Evolutionary conservation across 2,797 vertebrate genomes (phyloP), one percentile per base, ranked within the genome.

Genomic region (Sebastes matsubarae): DNA sequence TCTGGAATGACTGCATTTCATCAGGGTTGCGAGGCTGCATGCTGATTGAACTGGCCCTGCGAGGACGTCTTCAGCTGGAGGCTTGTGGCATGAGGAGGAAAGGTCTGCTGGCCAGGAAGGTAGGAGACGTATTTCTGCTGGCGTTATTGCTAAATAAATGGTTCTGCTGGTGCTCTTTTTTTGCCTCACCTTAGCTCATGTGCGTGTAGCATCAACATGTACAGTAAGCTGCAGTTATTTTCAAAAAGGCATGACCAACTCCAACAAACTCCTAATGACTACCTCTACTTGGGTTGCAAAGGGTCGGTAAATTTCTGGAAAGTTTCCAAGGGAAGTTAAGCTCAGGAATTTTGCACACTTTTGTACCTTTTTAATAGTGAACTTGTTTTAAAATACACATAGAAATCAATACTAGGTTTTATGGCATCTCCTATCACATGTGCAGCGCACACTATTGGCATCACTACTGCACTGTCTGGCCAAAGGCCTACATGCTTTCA

Each of bases 1-100:
- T 99, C 94, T 99, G 98, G 98, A 99, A 99, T 34, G 98, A 99
- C 88, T 99, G 98, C 93, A 99, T 99, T 92, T 99, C 98, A 1
- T 99, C 98, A 0, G 98, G 98, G 25, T 87, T 99, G 85, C 96
- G 98, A 32, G 98, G 98, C 67, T 99, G 98, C 86, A 99, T 99
- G 98, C 94, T 99, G 90, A 99, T 99, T 2, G 98, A 99, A 89
- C 90, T 99, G 91, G 97, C 97, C 12, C 91, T 99, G 82, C 90
- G 97, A 85, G 97, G 98, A 66, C 97, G 97, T 36, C 95, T 99
- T 79, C 96, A 99, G 91, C 94, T 99, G 81, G 98, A 99, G 84
- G 95, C 97, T 27, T 97, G 97, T 88, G 98, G 98, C 89, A 97
- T 99, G 97, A 96, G 98, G 86, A 97, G 98, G 82, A 99, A 98